These are phyloP conservation scores for Pyrgus malvae DNA, from an alignment of 2,888 invertebrate genomes.

Conservation along the genomic window DNA sequence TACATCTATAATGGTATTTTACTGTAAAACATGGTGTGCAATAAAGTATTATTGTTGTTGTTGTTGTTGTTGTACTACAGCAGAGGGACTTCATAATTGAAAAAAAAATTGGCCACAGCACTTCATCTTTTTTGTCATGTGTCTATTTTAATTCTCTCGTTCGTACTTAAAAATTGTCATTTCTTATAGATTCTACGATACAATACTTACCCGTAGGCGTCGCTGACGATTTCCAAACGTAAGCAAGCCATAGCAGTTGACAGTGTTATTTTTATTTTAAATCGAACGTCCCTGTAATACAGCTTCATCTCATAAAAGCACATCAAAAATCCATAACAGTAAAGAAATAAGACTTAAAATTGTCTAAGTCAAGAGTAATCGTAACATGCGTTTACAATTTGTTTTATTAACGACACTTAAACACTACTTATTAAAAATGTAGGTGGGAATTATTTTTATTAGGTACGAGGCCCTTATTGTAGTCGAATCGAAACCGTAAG, in stretches of 20 bases:
- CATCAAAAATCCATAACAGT: neutral
- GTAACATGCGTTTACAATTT: slow-evolving; percentile 49
- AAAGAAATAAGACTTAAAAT: neutral
- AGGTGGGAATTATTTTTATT: slow-evolving; percentile 61
- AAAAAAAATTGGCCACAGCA: too few relatives aligned
- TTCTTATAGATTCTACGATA: slow-evolving; percentile 36
- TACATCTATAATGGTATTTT: too few relatives aligned
- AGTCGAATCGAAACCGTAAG: slow-evolving; percentile 34
- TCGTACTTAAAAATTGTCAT: too few relatives aligned
- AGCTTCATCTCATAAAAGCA: slow-evolving; percentile 8
- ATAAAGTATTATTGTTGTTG: too few relatives aligned
- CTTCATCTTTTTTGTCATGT: too few relatives aligned
- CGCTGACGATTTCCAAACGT: slow-evolving; percentile 71
- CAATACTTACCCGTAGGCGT: slow-evolving; percentile 60
- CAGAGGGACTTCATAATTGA: too few relatives aligned
- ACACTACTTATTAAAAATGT: slow-evolving; percentile 73
- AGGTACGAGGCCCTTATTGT: slow-evolving; percentile 37
- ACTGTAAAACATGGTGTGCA: too few relatives aligned
- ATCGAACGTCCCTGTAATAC: slow-evolving; percentile 24
- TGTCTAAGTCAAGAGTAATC: neutral
- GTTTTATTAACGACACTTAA: slow-evolving; percentile 75
- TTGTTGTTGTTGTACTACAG: too few relatives aligned
- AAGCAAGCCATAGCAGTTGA: slow-evolving; percentile 55
- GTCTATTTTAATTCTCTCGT: too few relatives aligned
- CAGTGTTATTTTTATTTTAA: slow-evolving; percentile 52